Evolutionary conservation across 2,888 invertebrate genomes (phyloP).

Genomic region (Ochropleura leucogaster): DNA sequence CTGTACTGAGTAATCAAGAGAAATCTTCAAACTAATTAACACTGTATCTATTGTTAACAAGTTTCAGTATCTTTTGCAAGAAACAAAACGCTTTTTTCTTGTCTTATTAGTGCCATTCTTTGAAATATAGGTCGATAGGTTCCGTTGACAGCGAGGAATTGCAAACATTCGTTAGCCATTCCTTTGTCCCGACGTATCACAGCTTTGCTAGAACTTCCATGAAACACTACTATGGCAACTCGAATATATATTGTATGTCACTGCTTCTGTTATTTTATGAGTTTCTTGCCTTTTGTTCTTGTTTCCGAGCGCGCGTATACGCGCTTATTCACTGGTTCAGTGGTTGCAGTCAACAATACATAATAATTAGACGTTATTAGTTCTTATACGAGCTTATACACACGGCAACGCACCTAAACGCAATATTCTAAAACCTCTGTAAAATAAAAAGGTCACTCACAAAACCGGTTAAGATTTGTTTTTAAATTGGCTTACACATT

Average conservation of each 20-base stretch:
- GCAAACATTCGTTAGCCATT: constrained; percentile 79
- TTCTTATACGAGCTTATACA: neutral
- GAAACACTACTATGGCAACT: constrained; percentile 26
- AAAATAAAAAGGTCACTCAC: neutral
- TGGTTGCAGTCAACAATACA: too few species aligned
- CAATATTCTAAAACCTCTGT: neutral
- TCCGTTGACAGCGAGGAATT: constrained; percentile 68
- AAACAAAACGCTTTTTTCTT: constrained; percentile 32
- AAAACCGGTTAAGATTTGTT: neutral
- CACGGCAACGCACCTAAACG: neutral
- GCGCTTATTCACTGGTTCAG: too few species aligned
- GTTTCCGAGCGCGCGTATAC: neutral
- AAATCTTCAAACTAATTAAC: neutral
- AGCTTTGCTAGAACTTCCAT: constrained; percentile 34
- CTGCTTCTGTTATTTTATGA: neutral
- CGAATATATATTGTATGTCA: constrained; percentile 17
- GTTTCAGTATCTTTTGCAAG: neutral
- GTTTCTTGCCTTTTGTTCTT: neutral
- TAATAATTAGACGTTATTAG: neutral
- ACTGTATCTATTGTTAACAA: neutral
- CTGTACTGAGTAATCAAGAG: neutral
- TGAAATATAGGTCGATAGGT: constrained; percentile 67
- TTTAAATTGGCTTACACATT: neutral
- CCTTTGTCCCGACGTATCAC: constrained; percentile 71
- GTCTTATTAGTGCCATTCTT: constrained; percentile 52